Percentiles rank a stretch among this genome's conserved stretches.
Conservation (phyloP, 92 coral and sea anemone species). For the Umimayanthus kanabou region DNA sequence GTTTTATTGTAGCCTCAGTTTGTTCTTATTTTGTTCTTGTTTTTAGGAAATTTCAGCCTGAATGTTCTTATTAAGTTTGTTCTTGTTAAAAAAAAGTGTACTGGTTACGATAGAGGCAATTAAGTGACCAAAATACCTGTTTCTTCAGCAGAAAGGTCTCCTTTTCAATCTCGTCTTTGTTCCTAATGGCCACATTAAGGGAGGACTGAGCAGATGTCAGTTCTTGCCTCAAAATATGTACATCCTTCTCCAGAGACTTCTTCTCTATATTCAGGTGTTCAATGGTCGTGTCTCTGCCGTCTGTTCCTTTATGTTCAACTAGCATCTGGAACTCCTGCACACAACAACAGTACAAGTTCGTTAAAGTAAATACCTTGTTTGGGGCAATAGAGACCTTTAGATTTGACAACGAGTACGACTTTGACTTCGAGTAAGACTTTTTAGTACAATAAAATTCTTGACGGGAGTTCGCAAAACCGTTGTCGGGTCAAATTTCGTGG, state of each 20-base stretch:
- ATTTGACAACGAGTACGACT: too few relatives aligned
- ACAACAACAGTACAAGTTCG: not conserved
- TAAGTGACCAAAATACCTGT: not conserved
- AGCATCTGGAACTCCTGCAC: constrained; percentile 53
- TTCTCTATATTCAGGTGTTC: constrained; percentile 53
- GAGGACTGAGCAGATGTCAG: constrained; percentile 44
- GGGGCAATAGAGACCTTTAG: too few relatives aligned
- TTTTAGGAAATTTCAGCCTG: too few relatives aligned
- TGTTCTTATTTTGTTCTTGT: too few relatives aligned
- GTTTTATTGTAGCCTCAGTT: too few relatives aligned
- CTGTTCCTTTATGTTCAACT: constrained; percentile 52
- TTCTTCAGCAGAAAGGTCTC: constrained; percentile 46
- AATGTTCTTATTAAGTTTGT: too few relatives aligned
- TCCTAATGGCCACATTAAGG: constrained; percentile 40
- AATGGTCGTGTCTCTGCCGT: constrained; percentile 26
- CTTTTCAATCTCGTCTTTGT: constrained; percentile 55
- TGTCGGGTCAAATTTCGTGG: too few relatives aligned
- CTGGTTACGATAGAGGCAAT: not conserved
- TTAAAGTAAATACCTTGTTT: too few relatives aligned
- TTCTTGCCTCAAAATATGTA: constrained; percentile 48
- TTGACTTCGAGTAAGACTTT: too few relatives aligned
- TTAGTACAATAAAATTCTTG: too few relatives aligned
- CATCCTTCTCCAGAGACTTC: constrained; percentile 60
- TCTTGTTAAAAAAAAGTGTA: too few relatives aligned
- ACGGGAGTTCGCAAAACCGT: too few relatives aligned